Evolutionary conservation across 2,888 invertebrate species (phyloP), one percentile per base, ranked within the genome.

Genomic region (Lasioglossum leucozonium): DNA sequence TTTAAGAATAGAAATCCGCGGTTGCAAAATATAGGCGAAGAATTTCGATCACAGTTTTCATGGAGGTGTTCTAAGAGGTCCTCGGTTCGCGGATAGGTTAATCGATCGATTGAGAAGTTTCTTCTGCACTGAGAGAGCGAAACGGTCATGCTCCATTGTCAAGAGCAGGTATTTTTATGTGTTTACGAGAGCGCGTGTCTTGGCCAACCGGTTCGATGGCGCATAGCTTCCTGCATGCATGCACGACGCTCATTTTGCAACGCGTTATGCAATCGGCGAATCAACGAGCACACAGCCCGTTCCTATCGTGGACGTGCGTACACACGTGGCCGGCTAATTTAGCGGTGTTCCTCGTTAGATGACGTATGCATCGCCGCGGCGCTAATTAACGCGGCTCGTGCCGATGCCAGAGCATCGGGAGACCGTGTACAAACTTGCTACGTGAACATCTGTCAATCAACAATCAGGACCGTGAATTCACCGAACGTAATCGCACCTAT

Each of bases 101-200:
- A 51, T n/a, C 4, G 55, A 55, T n/a, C 10, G n/a, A 55, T 51
- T 6, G 30, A 62, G 18, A 30, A 26, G 30, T 30, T 30, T 18
- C 30, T 30, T 62, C 30, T 0, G 2, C 8, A 6, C 6, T 8
- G 18, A 18, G 6, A 16, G 18, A 8, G 30, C 62, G 16, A 34
- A 30, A 34, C 26, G 62, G 42, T 65, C 62, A 30, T 51, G 73
- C 6, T 67, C 77, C 86, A 87, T 73, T 87, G 87, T 87, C 87
- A 87, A 85, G 85, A 82, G 79, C 87, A 80, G 47, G 74, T 87
- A 87, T 87, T 87, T 87, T 85, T 87, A 73, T 37, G 74, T 72
- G 47, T 73, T 65, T 40, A 22, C 69, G 26, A 74, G 44, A 74
- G 73, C 85, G 55, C 85, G 77, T 85, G 84, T 40, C 77, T 84